Percentiles rank a stretch among this genome's conserved stretches.
Conservation (phyloP, 2,113 vertebrate genomes). For the Podiceps cristatus region DNA sequence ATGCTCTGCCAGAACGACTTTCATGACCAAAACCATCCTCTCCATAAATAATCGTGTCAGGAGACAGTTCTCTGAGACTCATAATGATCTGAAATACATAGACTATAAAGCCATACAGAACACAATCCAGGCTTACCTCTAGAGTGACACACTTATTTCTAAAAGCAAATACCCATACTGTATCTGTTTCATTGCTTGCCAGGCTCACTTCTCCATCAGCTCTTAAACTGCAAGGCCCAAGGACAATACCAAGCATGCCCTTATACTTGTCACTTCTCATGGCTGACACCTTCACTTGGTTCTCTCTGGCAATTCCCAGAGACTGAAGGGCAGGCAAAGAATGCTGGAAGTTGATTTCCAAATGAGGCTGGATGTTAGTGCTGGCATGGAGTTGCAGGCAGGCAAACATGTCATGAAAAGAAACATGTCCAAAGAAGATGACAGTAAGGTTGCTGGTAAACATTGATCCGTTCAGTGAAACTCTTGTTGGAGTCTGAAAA, state of each 20-base stretch:
- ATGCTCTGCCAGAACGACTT: not conserved
- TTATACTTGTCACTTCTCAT: not conserved
- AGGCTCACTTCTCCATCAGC: constrained; percentile 44
- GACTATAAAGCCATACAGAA: not conserved
- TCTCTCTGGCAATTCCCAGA: constrained; percentile 72
- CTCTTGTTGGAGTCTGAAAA: constrained; percentile 72
- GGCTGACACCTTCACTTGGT: constrained; percentile 58
- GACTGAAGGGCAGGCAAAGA: constrained; percentile 58
- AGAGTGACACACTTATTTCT: constrained; percentile 73
- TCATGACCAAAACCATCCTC: not conserved
- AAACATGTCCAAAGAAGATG: constrained; percentile 41
- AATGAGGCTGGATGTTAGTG: not conserved
- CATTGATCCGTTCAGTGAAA: constrained; percentile 76
- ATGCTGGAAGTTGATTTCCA: constrained; percentile 74
- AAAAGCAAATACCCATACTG: constrained; percentile 69
- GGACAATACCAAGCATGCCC: constrained; percentile 52
- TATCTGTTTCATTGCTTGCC: constrained; percentile 6
- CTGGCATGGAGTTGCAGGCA: constrained; percentile 44
- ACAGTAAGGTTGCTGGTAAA: constrained; percentile 45
- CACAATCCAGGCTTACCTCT: constrained; percentile 67
- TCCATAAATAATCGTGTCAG: not conserved
- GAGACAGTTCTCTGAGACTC: not conserved
- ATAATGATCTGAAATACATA: not conserved
- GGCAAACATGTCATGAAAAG: constrained; percentile 39
- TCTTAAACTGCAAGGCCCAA: constrained; percentile 77